Evolutionary conservation across 1,140 invertebrate species (phyloP), one percentile per base, ranked within the genome.

Genomic region (Drosophila prosaltans): DNA sequence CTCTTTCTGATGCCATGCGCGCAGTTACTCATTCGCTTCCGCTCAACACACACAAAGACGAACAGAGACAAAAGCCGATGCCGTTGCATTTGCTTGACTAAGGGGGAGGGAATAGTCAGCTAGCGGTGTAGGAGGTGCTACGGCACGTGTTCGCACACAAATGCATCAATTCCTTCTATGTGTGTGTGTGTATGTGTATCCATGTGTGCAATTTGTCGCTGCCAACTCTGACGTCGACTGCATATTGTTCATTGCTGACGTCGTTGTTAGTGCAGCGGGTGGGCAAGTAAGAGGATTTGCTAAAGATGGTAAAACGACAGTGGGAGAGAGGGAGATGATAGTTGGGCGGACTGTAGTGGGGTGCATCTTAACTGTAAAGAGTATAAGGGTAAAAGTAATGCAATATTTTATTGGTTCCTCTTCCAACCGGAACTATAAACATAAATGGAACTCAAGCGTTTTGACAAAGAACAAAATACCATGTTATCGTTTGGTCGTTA

Each of bases 141-240:
- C 88, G 88, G 88, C 88, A 90, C 88, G 88, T 90, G 88, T 90
- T 81, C 83, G 86, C 88, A 86, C 74, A 90, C 86, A 72, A 74
- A 71, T 83, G 82, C 86, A 90, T 61, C 78, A 61, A 2, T 30
- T 30, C 4, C 28, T 48, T 58, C 21, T 51, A 7, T 24, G 21
- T 51, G 45, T 51, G 24, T 48, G 16, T 80, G 51, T 30, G 28
- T 30, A 16, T 80, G 51, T 21, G 7, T 48, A 16, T 21, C 6
- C 21, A 16, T 80, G 51, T 75, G 69, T 77, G 76, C 72, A 79
- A 79, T 48, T 73, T 78, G 75, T 79, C 74, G 69, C 69, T 66
- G 78, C 65, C 78, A 69, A 59, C 69, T 45, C 48, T 43, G 65
- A 63, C 63, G 63, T 40, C 39, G 65, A n/a, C 66, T 24, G n/a